Evolutionary conservation across 2,888 invertebrate genomes (phyloP), one percentile per base, ranked within the genome.

Genomic region (Pemphredon lugubris): DNA sequence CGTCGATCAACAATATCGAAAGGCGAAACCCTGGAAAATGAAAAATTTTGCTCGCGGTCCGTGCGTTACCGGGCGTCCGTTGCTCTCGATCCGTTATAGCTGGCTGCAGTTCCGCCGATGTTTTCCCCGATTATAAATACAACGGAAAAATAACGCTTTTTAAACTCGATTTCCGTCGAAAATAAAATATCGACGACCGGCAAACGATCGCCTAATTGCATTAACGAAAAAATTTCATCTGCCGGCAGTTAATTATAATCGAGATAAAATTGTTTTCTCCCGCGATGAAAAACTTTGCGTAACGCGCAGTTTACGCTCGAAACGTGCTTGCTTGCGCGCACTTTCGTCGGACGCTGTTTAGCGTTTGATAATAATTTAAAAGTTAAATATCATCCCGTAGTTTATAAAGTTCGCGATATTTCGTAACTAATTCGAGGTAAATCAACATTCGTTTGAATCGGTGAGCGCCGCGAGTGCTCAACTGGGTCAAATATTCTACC

Each of bases 401-500:
- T 4, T 40, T 40, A 16, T 5, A 1, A 18, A 16, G 18, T 18
- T 16, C 16, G 40, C 9, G 16, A 40, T 40, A 40, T 40, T 40
- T 40, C 40, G 16, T 40, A 40, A 40, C 5, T 40, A 40, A 16
- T 16, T 5, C 40, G 2, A 16, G 16, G 16, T 5, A 14, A 16
- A 40, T 11, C 16, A 4, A 1, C 16, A 7, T 26, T 26, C 26
- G 26, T 26, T 26, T 7, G 26, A 26, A 26, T 26, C 4, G 26
- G n/a, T n/a, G n/a, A n/a, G n/a, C n/a, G n/a, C n/a, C n/a, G n/a
- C n/a, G n/a, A n/a, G n/a, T n/a, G n/a, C n/a, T n/a, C n/a, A n/a
- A n/a, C n/a, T n/a, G n/a, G n/a, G n/a, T n/a, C n/a, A n/a, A 58
- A 66, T 66, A 66, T 58, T 58, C 66, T 45, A 23, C 13, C 3